Base-by-base conservation (phyloP, 2,113 vertebrate species). In the Polypterus senegalus region DNA sequence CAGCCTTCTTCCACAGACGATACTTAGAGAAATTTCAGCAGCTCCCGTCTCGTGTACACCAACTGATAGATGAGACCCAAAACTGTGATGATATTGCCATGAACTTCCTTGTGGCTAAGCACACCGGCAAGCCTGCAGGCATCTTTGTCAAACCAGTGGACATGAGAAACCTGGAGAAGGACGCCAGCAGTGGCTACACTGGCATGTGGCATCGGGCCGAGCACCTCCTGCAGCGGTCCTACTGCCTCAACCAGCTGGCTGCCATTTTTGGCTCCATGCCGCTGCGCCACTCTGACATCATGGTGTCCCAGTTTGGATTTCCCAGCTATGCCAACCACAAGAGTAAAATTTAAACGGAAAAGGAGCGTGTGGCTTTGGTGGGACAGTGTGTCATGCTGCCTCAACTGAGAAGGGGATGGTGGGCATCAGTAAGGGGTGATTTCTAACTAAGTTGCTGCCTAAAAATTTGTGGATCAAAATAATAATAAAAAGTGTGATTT, bases 261-360 rank as follows among this genome's bases (percentile, higher is more conserved):
- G 75, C 77, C 62, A 91, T 97, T 76, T 91, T 94, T 59, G 82
- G 86, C 9, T 62, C 74, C 78, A 94, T 97, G 92, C 94, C 93
- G 7, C 85, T 98, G 71, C 79, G 77, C 68, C 93, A 92, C 69
- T 94, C 94, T 69, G 94, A 93, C 78, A 82, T 97, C 61, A 94
- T 97, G 91, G 83, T 97, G 71, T 91, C 91, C 57, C 93, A 97
- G 81, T 97, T 97, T 74, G 93, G 93, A 66, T 97, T 97, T 73
- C 93, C 93, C 53, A 89, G 80, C 73, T 97, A 94, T 70, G 93
- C 88, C 70, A 97, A 95, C 77, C 92, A 96, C 77, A 93, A 88
- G 77, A 90, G 74, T 66, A 88, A 87, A 67, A 72, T 61, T 10
- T 83, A 67, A 83, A 27, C 2, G 27, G 27, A 27, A 27, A 27